These are phyloP conservation scores for Pseudomyrmex gracilis DNA, from an alignment of 1,140 invertebrate genomes.

Conservation along the genomic window DNA sequence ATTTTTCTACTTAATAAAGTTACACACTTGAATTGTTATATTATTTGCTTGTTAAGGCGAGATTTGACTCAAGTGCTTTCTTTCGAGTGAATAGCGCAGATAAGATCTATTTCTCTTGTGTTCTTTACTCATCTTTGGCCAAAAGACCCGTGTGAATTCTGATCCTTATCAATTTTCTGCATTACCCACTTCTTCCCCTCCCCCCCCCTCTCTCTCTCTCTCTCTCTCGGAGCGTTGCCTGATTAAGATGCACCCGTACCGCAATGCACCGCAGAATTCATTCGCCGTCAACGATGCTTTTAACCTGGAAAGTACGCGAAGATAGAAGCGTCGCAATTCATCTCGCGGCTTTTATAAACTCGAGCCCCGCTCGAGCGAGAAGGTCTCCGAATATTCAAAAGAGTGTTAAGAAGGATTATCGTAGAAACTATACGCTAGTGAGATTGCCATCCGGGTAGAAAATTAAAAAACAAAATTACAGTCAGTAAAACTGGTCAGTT, in stretches of 20 bases:
- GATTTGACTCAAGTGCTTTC: not conserved
- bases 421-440: not conserved
- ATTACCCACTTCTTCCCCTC: not conserved
- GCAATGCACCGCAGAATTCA: not conserved
- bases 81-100: not conserved
- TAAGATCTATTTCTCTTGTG: not conserved
- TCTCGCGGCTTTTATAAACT: constrained; percentile 29
- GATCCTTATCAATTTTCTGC: constrained; percentile 22
- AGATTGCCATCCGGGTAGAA: no score
- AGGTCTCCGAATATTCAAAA: not conserved
- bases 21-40: not conserved
- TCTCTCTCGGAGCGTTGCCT: no score
- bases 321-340: constrained; percentile 20
- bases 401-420: constrained; percentile 1
- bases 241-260: constrained; percentile 7
- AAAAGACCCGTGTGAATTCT: no score
- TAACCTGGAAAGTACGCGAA: not conserved
- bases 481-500: no score
- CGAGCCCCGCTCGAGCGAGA: not conserved
- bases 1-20: no score
- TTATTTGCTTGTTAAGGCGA: not conserved
- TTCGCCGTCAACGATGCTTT: constrained; percentile 1
- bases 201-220: no score
- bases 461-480: no score
- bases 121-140: not conserved